phyloP scores from a whole-genome alignment of 2,888 invertebrate species.

The Euzetes globulus region DNA sequence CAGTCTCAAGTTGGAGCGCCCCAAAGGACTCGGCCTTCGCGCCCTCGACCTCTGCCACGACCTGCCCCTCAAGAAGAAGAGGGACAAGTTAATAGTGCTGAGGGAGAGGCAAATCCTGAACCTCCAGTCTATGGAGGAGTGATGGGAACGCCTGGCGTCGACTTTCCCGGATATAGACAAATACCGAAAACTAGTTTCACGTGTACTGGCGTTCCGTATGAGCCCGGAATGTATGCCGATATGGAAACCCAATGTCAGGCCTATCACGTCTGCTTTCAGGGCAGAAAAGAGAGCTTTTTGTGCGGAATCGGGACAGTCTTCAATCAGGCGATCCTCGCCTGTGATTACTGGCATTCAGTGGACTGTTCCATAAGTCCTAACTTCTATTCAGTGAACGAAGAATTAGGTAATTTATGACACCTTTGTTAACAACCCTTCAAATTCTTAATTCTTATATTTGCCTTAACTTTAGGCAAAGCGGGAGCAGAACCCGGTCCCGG shows the following conservation, averaged over 20 bases:
- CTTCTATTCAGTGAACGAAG: conserved; percentile 53
- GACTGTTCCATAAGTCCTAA: conserved; percentile 60
- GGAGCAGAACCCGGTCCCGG: conserved; percentile 31
- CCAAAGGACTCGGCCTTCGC: background rate
- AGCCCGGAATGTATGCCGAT: conserved; percentile 82
- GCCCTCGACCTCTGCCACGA: background rate
- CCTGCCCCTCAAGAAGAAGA: conserved; percentile 16
- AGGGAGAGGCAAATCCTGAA: conserved; percentile 30
- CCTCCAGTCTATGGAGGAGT: conserved; percentile 32
- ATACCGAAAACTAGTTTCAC: conserved; percentile 70
- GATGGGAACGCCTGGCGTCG: conserved; percentile 40
- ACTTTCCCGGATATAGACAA: conserved; percentile 39
- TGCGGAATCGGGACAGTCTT: conserved; percentile 45
- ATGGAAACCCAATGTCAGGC: conserved; percentile 58
- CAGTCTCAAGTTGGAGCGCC: conserved; percentile 5
- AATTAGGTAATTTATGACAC: conserved; percentile 33
- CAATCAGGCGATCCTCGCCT: conserved; percentile 44
- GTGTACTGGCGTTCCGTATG: conserved; percentile 65
- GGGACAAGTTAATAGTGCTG: background rate
- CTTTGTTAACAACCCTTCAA: too few relatives aligned
- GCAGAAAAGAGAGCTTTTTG: conserved; percentile 47
- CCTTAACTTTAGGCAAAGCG: conserved; percentile 13
- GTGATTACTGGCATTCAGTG: conserved; percentile 45
- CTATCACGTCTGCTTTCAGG: conserved; percentile 45
- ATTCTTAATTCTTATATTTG: background rate